These are phyloP conservation scores for Sigmodon hispidus DNA, from an alignment of 2,113 vertebrate genomes.

Conservation along the genomic window DNA sequence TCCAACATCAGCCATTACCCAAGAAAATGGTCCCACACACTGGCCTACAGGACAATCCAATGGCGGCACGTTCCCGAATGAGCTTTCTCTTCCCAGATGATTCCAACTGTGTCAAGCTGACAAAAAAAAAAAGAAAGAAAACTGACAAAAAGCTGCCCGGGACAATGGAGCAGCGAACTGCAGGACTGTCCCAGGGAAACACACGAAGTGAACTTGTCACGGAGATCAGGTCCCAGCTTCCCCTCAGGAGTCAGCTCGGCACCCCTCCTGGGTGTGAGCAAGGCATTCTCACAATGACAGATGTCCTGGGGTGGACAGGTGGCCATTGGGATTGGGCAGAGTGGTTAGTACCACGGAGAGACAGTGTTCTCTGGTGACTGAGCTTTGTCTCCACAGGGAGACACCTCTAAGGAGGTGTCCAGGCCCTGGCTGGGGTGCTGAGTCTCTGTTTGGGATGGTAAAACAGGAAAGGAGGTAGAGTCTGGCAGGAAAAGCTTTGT, in stretches of 20 bases:
- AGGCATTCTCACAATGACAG: neutral
- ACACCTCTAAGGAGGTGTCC: no score
- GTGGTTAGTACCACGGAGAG: neutral
- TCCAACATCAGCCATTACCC: neutral
- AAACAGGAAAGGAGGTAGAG: neutral
- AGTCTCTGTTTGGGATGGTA: neutral
- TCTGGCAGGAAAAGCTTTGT: neutral
- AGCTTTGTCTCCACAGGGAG: neutral
- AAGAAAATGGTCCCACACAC: neutral
- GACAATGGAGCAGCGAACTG: neutral
- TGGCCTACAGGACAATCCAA: no score
- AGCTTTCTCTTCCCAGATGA: neutral
- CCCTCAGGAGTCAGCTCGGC: neutral
- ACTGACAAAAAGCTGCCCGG: neutral
- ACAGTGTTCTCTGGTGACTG: neutral
- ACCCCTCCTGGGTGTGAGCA: accelerated
- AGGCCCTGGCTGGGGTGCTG: neutral
- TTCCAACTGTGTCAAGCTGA: neutral
- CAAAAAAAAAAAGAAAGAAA: neutral
- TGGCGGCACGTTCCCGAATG: neutral
- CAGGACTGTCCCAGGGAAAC: neutral
- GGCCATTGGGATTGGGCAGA: neutral
- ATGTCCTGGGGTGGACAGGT: no score
- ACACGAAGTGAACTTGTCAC: neutral
- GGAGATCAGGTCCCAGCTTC: neutral